These are phyloP conservation scores for Acromyrmex echinatior DNA, from an alignment of 1,140 invertebrate genomes.

Conservation along the genomic window DNA sequence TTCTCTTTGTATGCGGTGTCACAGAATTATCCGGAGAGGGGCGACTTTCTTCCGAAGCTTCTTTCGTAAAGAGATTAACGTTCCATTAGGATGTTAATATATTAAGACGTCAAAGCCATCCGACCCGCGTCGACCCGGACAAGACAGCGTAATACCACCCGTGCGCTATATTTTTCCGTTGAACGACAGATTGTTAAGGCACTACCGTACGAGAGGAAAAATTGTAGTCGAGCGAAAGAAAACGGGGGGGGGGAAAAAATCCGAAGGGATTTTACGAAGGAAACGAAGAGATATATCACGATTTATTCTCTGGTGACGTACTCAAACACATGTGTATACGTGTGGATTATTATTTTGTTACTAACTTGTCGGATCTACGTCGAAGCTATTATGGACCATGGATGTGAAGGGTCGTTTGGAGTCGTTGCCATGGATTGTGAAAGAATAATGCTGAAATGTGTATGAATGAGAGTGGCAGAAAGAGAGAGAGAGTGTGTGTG, in stretches of 20 bases:
- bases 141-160: constrained; percentile 29
- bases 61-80: constrained; percentile 4
- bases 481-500: constrained; percentile 31
- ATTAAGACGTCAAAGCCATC: neutral
- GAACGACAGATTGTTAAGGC: constrained; percentile 19
- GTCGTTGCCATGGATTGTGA: constrained; percentile 70
- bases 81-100: constrained; percentile 28
- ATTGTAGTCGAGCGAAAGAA: constrained; percentile 34
- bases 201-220: constrained; percentile 35
- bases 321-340: constrained; percentile 32
- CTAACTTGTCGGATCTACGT: constrained; percentile 76
- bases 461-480: constrained; percentile 57
- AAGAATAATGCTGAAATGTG: constrained; percentile 53
- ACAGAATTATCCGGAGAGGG: neutral
- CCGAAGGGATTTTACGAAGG: neutral
- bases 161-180: constrained; percentile 36
- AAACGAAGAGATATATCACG: constrained; percentile 49
- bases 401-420: constrained; percentile 62
- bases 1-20: neutral
- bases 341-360: constrained; percentile 81
- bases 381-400: constrained; percentile 72
- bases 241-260: neutral
- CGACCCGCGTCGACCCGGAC: neutral
- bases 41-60: neutral
- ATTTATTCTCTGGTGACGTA: constrained; percentile 72